Base-by-base conservation (phyloP, 2,888 invertebrate genomes). In the Cyclophora albipunctata region DNA sequence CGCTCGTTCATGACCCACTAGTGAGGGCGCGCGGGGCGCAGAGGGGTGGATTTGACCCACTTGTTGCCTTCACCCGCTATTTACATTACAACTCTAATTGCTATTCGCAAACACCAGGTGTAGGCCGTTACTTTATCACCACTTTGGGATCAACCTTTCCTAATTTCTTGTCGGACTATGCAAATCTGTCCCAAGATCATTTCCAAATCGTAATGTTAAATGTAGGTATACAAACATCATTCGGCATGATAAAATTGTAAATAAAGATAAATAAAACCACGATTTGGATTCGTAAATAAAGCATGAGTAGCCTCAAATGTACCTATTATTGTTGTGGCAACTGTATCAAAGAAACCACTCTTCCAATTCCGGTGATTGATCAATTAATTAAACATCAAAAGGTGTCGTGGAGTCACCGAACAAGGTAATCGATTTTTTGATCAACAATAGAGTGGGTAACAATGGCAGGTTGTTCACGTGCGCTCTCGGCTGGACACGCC, bases 41-140 rank as follows among this genome's bases (percentile, higher is more conserved):
- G 53, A 55, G 61, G 62, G 60, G 43, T 53, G 57, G 56, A 66
- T 63, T 70, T 85, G 86, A 86, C 87, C 87, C 86, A 86, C 87
- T 87, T 88, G 87, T 87, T 88, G 87, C 82, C 82, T 69, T 66
- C 63, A 67, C 69, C 69, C 73, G 70, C 72, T 81, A 82, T 84
- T 84, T 81, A 82, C 82, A 78, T 79, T 78, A 79, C 73, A 71
- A 71, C 67, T 78, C 75, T 74, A 75, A 80, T 79, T 75, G 73
- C 72, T 72, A 66, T 69, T 68, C 67, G 69, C 67, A 64, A 66
- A 73, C 65, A 67, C 62, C 71, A 75, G 71, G 70, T 71, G 68
- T 69, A 68, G 66, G 61, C 67, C 63, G 66, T 68, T 67, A 65
- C 63, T 74, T 73, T 69, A 75, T 71, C 66, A 60, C 64, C 63